Percentiles rank a stretch among this genome's conserved stretches.
Evolutionary conservation across 2,113 vertebrate species (phyloP).

Genomic region (Athene cunicularia): DNA sequence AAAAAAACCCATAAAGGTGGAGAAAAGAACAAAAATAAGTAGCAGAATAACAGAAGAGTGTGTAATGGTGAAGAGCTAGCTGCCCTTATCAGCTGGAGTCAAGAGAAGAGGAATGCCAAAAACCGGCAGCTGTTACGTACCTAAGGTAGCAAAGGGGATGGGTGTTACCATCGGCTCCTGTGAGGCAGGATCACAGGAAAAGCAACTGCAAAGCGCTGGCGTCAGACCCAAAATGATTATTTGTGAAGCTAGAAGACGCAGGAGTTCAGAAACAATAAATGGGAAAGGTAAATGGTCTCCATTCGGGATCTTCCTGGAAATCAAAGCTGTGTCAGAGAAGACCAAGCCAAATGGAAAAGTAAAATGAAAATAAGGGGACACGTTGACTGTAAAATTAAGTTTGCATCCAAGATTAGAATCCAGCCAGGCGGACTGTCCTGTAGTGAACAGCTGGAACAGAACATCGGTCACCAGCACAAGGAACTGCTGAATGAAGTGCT

Average conservation of each 20-base stretch:
- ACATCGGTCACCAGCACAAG: neutral
- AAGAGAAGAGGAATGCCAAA: conserved; percentile 56
- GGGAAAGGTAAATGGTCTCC: neutral
- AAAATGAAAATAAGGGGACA: conserved; percentile 47
- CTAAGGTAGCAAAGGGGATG: neutral
- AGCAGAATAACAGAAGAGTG: conserved; percentile 31
- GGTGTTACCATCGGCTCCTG: neutral
- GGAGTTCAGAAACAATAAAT: neutral
- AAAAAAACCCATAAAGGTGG: conserved; percentile 18
- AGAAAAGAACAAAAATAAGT: conserved; percentile 54
- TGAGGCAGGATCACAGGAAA: neutral
- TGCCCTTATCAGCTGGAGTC: conserved; percentile 32
- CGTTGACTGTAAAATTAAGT: conserved; percentile 81
- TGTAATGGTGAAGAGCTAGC: neutral
- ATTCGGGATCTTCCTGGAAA: neutral
- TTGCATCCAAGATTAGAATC: conserved; percentile 80
- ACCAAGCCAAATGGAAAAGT: conserved; percentile 4
- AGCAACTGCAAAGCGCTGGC: neutral
- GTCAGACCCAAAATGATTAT: neutral
- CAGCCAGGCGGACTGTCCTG: conserved; percentile 65
- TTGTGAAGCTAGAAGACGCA: neutral
- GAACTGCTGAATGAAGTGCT: neutral
- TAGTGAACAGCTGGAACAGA: neutral
- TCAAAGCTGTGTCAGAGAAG: neutral
- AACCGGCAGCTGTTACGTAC: conserved; percentile 73